These are phyloP conservation scores for Holothuria glaberrima DNA, from an alignment of 35 echinoderm and acorn worm species.

Conservation along the genomic window DNA sequence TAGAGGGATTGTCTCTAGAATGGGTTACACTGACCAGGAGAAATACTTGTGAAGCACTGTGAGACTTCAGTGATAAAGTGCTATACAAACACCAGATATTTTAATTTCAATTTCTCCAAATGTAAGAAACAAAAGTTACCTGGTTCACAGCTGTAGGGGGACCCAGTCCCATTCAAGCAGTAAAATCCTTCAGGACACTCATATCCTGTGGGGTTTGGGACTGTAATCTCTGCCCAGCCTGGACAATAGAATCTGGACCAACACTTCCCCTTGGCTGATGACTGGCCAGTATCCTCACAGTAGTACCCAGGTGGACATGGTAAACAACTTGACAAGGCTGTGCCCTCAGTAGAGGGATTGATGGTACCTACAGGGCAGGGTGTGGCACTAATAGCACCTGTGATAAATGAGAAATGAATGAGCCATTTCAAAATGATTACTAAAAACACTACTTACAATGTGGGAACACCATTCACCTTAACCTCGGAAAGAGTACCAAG, in stretches of 20 bases:
- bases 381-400: conserved; percentile 74
- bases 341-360: conserved; percentile 68
- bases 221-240: conserved; percentile 73
- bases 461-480: no score
- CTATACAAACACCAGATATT: no score
- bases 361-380: conserved; percentile 85
- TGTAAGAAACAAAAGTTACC: conserved; percentile 39
- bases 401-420: neutral
- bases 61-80: no score
- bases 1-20: no score
- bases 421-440: no score
- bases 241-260: conserved; percentile 85
- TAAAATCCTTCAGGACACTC: conserved; percentile 86
- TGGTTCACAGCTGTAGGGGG: conserved; percentile 83
- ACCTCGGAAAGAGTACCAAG: no score
- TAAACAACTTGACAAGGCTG: conserved; percentile 65
- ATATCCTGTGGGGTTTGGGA: conserved; percentile 63
- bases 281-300: conserved; percentile 69
- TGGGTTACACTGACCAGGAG: no score
- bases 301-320: conserved; percentile 77
- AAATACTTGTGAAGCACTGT: no score
- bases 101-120: no score
- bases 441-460: no score
- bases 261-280: conserved; percentile 61
- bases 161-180: conserved; percentile 74